Evolutionary conservation across 53 echinoderm and acorn worm species (phyloP).

Genomic region (Mesocentrotus franciscanus): DNA sequence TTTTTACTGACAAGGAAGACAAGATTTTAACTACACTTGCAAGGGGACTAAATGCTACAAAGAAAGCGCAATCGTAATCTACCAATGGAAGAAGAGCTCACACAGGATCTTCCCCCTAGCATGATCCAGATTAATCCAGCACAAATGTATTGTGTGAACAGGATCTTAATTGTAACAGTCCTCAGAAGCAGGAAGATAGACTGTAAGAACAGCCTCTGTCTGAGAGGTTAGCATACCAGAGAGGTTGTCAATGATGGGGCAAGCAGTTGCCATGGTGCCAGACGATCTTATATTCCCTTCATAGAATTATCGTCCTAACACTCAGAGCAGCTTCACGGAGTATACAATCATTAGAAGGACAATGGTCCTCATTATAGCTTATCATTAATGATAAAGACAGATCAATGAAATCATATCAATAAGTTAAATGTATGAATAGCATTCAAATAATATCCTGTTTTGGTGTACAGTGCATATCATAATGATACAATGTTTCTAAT

Average conservation of each 20-base stretch:
- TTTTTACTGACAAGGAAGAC: too few relatives aligned
- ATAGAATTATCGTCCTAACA: not conserved
- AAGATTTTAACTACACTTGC: too few relatives aligned
- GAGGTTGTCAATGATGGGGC: slow-evolving; percentile 8
- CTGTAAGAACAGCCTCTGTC: slow-evolving; percentile 4
- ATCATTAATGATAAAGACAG: slow-evolving; percentile 3
- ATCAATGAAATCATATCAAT: not conserved
- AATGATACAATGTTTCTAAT: too few relatives aligned
- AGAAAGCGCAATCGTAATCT: too few relatives aligned
- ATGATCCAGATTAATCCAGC: not conserved
- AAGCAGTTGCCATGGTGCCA: slow-evolving; percentile 50
- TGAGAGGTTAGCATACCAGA: not conserved
- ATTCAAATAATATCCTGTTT: too few relatives aligned
- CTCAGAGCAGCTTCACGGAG: not conserved
- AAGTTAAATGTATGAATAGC: too few relatives aligned
- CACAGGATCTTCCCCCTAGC: not conserved
- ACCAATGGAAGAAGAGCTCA: too few relatives aligned
- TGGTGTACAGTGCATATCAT: too few relatives aligned
- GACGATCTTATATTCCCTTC: not conserved
- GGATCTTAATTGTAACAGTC: not conserved
- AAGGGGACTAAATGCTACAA: too few relatives aligned
- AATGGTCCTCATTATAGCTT: not conserved
- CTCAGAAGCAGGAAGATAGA: not conserved
- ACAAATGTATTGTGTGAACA: not conserved
- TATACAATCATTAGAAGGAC: not conserved